Evolutionary conservation across 37 sponge, comb jelly and placozoan species (phyloP), one percentile per base, ranked within the genome.

Genomic region (Diacarnus erythraeanus): DNA sequence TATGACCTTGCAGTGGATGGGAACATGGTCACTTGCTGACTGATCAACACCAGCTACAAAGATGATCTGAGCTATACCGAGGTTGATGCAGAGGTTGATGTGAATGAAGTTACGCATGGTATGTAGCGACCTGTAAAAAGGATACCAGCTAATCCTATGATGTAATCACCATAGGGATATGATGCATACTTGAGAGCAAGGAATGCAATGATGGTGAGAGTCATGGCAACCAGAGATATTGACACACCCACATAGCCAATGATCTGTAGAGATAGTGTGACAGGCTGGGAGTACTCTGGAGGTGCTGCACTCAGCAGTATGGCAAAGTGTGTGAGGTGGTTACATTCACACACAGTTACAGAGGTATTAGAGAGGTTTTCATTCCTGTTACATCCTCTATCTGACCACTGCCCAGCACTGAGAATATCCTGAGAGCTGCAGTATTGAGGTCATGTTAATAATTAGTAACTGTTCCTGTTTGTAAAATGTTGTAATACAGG

Each of bases 261-360:
- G 60, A 76, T 33, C 42, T 36, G 17, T 20, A 76, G 63, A 1
- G 77, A 59, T 6, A 76, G 42, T 20, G 63, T 36, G 8, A 38
- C 41, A 4, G 41, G 27, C 8, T 23, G 27, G 22, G 25, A 10
- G 5, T 60, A 38, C 5, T 17, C 60, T 9, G 41, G 60, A 40
- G 61, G 61, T 57, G 26, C 1, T 12, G 77, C 61, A 60, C 86
- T 85, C 27, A 85, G 86, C 23, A 89, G 58, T 38, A 89, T 74
- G 63, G 85, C 90, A 80, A 89, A 89, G 81, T 89, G 80, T 43
- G 90, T 89, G 33, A 89, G 76, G 36, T 89, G 90, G 42, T 75
- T 76, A 64, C 90, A 89, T n/a, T 38, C 31, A 58, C 90, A n/a
- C n/a, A n/a, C n/a, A n/a, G n/a, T n/a, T n/a, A n/a, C n/a, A n/a